Evolutionary conservation across 2,888 invertebrate genomes (phyloP), one percentile per base, ranked within the genome.

Genomic region (Eretmocerus hayati): DNA sequence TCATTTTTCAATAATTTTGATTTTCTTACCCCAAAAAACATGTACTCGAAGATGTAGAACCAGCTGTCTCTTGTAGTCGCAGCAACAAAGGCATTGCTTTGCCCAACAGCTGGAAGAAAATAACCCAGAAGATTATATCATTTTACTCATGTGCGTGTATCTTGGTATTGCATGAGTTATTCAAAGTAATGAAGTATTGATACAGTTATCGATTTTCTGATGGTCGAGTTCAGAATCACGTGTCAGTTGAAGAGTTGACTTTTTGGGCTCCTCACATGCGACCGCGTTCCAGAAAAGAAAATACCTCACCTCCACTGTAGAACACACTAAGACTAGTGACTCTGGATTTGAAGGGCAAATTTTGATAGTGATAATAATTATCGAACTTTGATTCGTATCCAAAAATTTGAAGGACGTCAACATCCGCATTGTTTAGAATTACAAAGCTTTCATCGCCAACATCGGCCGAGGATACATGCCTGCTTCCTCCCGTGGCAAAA

Each of bases 301-400:
- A 16, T 16, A 13, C 35, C 54, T 53, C 56, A 67, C 67, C 65
- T 41, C 56, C 59, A 1, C 57, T 39, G 32, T 66, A 62, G 52
- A 67, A 62, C n/a, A 53, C 54, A 30, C 62, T 61, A 18, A 68
- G 48, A 5, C 58, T 52, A 5, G 48, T 49, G 5, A 64, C 44
- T 18, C 47, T 52, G 4, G 61, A 59, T 30, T 58, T 54, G 21
- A 60, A 54, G 48, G 60, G 61, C 1, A 68, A 57, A 42, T 54
- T 65, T 53, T 68, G 68, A 52, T 65, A 64, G 18, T 48, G 48
- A 33, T 61, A 43, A 52, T 64, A 68, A 42, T 62, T 64, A 19
- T 61, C 58, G 42, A 22, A 55, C 16, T 50, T 19, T 0, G 22
- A 16, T 11, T 61, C 44, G 45, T 67, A 66, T 22, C 48, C 38